These are phyloP conservation scores for Germaria angustata DNA, from an alignment of 2,888 invertebrate species.

Conservation along the genomic window DNA sequence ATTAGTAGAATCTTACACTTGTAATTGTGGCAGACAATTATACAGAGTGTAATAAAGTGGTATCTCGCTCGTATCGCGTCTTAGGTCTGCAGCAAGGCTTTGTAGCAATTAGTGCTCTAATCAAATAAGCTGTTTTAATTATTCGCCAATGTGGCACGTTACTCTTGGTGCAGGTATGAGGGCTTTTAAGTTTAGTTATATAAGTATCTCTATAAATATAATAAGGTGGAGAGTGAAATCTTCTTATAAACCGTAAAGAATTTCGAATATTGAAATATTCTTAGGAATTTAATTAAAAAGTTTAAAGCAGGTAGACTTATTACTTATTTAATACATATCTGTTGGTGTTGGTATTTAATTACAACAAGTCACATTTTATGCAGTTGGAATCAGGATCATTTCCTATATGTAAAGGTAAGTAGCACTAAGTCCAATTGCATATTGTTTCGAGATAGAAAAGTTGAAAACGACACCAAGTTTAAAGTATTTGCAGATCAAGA, in stretches of 20 bases:
- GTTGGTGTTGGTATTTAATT: no score
- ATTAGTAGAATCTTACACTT: slow-evolving; percentile 48
- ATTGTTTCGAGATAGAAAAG: no score
- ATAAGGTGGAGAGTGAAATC: not conserved
- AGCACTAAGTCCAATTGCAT: no score
- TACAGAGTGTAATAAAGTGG: slow-evolving; percentile 18
- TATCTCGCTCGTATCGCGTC: slow-evolving; percentile 12
- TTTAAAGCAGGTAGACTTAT: no score
- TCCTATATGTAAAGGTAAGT: no score
- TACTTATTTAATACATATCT: no score
- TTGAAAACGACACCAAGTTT: no score
- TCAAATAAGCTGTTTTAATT: slow-evolving; percentile 72
- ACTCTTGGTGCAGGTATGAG: not conserved
- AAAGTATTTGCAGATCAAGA: no score
- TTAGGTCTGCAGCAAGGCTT: slow-evolving; percentile 48
- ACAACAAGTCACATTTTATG: no score
- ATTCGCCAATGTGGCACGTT: slow-evolving; percentile 50
- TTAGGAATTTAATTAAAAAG: no score
- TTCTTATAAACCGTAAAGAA: not conserved
- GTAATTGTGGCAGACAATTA: not conserved
- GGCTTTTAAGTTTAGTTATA: not conserved
- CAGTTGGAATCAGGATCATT: no score
- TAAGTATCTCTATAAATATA: not conserved
- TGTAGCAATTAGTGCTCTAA: slow-evolving; percentile 71
- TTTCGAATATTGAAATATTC: not conserved